phyloP scores from a whole-genome alignment of 2,113 vertebrate species.

The Lamprologus callipterus region DNA sequence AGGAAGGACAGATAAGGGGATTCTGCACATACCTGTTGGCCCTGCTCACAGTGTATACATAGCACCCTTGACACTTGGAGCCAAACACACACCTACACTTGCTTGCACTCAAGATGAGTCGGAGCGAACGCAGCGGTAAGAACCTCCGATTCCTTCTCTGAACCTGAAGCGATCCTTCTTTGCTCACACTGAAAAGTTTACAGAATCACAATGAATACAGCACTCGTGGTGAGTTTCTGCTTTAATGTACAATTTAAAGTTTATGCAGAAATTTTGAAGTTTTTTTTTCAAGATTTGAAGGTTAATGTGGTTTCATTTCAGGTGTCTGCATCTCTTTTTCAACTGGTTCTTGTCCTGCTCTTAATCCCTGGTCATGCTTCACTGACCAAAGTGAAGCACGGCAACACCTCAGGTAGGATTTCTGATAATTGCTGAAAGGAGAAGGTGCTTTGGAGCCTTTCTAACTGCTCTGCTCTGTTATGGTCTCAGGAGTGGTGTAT shows the following conservation, averaged over 20 bases:
- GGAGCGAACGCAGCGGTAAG: background rate
- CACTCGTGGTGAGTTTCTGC: constrained; percentile 44
- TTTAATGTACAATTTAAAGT: background rate
- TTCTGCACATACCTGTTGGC: constrained; percentile 74
- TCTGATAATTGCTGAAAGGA: background rate
- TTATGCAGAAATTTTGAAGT: background rate
- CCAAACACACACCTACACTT: background rate
- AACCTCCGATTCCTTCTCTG: background rate
- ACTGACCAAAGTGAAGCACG: background rate
- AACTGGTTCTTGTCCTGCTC: constrained; percentile 34
- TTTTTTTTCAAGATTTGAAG: background rate
- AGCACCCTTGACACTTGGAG: background rate
- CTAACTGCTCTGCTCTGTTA: background rate
- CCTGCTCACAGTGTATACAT: constrained; percentile 60
- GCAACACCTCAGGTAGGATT: constrained; percentile 58
- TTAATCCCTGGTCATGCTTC: constrained; percentile 28
- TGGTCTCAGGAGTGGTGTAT: constrained; percentile 22
- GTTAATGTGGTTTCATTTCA: constrained; percentile 12
- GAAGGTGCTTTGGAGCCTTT: background rate
- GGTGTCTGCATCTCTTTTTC: constrained; percentile 33
- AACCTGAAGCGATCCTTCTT: background rate
- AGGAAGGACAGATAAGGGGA: constrained; percentile 66
- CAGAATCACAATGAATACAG: constrained; percentile 12
- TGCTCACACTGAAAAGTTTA: background rate
- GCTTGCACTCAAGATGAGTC: constrained; percentile 10